These are phyloP conservation scores for Mesocentrotus franciscanus DNA, from an alignment of 53 echinoderm and acorn worm genomes.

Conservation along the genomic window DNA sequence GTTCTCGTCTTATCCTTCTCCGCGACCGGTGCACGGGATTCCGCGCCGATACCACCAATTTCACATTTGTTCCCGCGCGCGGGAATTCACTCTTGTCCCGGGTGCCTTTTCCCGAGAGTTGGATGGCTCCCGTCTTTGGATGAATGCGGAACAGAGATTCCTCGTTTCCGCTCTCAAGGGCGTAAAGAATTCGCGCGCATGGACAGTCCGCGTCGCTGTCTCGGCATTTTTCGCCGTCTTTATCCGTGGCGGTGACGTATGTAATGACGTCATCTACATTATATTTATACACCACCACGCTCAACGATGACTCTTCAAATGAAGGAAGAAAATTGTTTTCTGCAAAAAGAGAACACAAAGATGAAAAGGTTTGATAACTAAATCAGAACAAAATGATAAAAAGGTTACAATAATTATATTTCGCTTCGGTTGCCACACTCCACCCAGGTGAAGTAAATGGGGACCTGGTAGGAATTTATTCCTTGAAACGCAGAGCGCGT, in stretches of 20 bases:
- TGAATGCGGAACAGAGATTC: slow-evolving; percentile 82
- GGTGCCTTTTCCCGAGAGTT: slow-evolving; percentile 57
- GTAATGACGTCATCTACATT: slow-evolving; percentile 74
- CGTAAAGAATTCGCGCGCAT: slow-evolving; percentile 85
- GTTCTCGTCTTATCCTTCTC: background rate
- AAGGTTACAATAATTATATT: background rate
- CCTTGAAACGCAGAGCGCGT: too few species aligned
- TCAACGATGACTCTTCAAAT: slow-evolving; percentile 72
- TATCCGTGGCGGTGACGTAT: slow-evolving; percentile 79
- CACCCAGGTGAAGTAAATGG: too few species aligned
- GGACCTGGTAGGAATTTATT: too few species aligned
- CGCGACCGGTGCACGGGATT: slow-evolving; percentile 79
- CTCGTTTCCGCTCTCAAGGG: slow-evolving; percentile 88
- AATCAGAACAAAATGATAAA: background rate
- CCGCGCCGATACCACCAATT: slow-evolving; percentile 78
- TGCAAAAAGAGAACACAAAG: slow-evolving; percentile 39
- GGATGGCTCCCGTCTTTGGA: slow-evolving; percentile 81
- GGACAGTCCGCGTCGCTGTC: slow-evolving; percentile 72
- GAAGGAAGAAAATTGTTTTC: slow-evolving; percentile 80
- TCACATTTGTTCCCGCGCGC: slow-evolving; percentile 24
- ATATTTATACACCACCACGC: slow-evolving; percentile 67
- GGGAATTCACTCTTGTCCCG: slow-evolving; percentile 57
- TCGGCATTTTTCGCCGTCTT: slow-evolving; percentile 73
- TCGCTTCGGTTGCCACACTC: background rate
- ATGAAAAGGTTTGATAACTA: background rate